Base-by-base conservation (phyloP, 2,888 invertebrate genomes). In the Agrochola lota region DNA sequence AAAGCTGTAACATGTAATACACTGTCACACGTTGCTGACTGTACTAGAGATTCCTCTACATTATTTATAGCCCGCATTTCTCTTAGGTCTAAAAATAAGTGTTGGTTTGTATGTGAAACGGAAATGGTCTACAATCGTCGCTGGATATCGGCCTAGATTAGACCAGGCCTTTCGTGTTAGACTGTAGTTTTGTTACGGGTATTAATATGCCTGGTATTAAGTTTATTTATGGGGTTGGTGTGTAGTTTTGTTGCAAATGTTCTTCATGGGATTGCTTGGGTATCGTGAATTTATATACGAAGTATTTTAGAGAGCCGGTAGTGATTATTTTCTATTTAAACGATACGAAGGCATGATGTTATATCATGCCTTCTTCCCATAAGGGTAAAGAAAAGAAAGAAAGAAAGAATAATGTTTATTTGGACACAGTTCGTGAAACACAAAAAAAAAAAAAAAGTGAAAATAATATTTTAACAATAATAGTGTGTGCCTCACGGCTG, bases 141-240 rank as follows among this genome's bases (percentile, higher is more conserved):
- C 23, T 77, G 63, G 12, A 71, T 80, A 69, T 77, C 59, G 52
- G 40, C 59, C 74, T 77, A 63, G 77, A 83, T 84, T 63, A 71
- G 9, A 83, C 68, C 71, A 68, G 6, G 46, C 26, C 40, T 62
- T 76, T 71, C 77, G 83, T 84, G 83, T 72, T 74, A 40, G 2
- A 2, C 49, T 69, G 71, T 67, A 68, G 57, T 83, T 77, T 69
- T 30, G 74, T 59, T 68, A 66, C n/a, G 17, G 59, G 62, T 63
- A n/a, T n/a, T n/a, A 76, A 80, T 83, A 79, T 30, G 43, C 30
- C 26, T 52, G 15, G 30, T 43, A 71, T 77, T 71, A 49, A 17
- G 30, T 59, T 57, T 43, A 77, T 80, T 80, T 67, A 77, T 71
- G 57, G 62, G 57, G 30, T 71, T 62, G 30, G 2, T 60, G n/a